Base-by-base conservation (phyloP, 2,888 invertebrate species). In the Auanema sp. region DNA sequence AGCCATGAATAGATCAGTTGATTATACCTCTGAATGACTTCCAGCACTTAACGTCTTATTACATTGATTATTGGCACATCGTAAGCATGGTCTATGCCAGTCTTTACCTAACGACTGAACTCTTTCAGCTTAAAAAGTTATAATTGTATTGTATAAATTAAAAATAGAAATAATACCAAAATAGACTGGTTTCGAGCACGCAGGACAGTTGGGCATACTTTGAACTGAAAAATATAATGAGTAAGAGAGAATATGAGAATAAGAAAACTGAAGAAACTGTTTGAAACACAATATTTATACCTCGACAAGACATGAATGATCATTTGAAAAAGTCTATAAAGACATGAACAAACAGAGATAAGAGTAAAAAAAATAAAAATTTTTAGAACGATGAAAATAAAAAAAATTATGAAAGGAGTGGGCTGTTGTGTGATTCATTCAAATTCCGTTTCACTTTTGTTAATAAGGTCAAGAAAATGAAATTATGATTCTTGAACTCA, bases 101-200 rank as follows among this genome's bases (percentile, higher is more conserved):
- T 90, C 90, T 83, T 89, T 89, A 16, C 90, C 90, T 65, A 90
- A 84, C 2, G 89, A 90, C 1, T 89, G 88, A 83, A 90, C 89
- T 69, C 89, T 86, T 83, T 90, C 90, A 52, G 90, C 90, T 90
- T 84, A 53, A 87, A 87, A 65, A 77, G n/a, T n/a, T 21, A 47
- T 5, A 16, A 47, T 47, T 8, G 21, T 8, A 47, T 47, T 2
- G 33, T 8, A 33, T 3, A 33, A 33, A 3, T 8, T 21, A 5
- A 23, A 23, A 16, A 16, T 12, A 11, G 52, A n/a, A 47, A 53
- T 60, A 71, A 65, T 40, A 82, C 82, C 82, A 54, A 83, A 83
- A 62, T 83, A 83, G 25, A 83, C 83, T 24, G 83, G 81, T 63
- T 79, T 80, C n/a, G 68, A 60, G 64, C 83, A 83, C 23, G 68